Evolutionary conservation across 2,113 vertebrate genomes (phyloP), one percentile per base, ranked within the genome.

Genomic region (Rhipidura dahli): DNA sequence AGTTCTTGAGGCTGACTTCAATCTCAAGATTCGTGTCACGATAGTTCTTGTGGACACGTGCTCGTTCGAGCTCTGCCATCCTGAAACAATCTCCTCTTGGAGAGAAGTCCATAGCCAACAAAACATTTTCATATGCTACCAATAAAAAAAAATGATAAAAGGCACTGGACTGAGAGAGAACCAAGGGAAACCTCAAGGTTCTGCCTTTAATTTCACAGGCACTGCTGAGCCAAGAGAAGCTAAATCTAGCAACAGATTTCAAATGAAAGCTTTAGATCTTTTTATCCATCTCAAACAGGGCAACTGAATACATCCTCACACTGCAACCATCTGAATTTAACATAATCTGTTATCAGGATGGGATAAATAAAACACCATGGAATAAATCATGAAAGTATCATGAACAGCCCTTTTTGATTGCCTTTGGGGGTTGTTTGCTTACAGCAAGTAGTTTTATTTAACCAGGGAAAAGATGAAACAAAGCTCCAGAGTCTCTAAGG

Each of bases 161-260:
- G 66, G 57, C 75, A 66, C 15, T 54, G 50, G 75, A 71, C 75
- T 93, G 87, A 95, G 73, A 84, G 31, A 65, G 66, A 95, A 90
- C 68, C 79, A 80, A 87, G 31, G 61, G 51, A 95, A 96, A 88
- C 85, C 94, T 95, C 93, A 88, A 78, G 31, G 56, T 66, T 90
- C 92, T 96, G 96, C 60, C 93, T 96, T 94, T 90, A 92, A 95
- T 96, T 96, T 91, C 69, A 56, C 51, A 75, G 64, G 51, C 84
- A 51, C 23, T 87, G 78, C 81, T 91, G 66, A 89, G 91, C 93
- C 89, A 95, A 94, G 39, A 75, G 26, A 91, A 63, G 75, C 87
- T 77, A 92, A 82, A 88, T 56, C 73, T 28, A 94, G 84, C 60
- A 91, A 80, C 2, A 80, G 56, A 89, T 69, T 77, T 83, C 61